Conservation (phyloP, 2,113 vertebrate genomes). For the Heterotis niloticus region DNA sequence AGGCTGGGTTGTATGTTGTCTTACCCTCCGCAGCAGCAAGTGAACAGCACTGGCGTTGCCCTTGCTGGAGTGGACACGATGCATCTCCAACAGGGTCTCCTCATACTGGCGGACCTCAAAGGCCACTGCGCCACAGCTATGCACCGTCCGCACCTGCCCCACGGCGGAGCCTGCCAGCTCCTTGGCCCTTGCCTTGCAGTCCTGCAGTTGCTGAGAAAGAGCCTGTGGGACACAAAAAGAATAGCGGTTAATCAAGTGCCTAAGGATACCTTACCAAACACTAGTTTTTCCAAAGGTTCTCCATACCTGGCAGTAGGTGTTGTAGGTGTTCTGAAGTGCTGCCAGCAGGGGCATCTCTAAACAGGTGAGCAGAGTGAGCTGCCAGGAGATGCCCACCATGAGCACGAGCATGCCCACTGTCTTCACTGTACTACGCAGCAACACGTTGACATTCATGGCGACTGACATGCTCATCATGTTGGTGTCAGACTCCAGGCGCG, state of each 20-base stretch:
- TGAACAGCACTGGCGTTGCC: constrained; percentile 49
- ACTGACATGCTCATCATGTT: constrained; percentile 72
- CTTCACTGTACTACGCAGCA: constrained; percentile 68
- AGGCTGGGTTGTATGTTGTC: not conserved
- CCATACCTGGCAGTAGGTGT: constrained; percentile 56
- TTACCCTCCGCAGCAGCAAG: constrained; percentile 61
- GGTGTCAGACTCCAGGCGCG: constrained; percentile 71
- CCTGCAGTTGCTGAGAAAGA: constrained; percentile 63
- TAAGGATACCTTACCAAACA: not conserved
- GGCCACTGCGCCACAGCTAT: constrained; percentile 68
- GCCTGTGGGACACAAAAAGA: constrained; percentile 44
- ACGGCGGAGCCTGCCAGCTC: constrained; percentile 67
- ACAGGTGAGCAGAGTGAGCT: constrained; percentile 72
- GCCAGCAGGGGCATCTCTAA: constrained; percentile 64
- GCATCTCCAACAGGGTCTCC: constrained; percentile 52
- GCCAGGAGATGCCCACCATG: constrained; percentile 73
- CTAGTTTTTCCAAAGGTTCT: not conserved
- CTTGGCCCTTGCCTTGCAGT: constrained; percentile 60
- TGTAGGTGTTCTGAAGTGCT: constrained; percentile 63
- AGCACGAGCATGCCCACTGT: constrained; percentile 64
- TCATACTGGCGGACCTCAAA: constrained; percentile 62
- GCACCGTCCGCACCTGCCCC: constrained; percentile 63
- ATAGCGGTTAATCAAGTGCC: not conserved
- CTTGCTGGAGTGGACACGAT: constrained; percentile 48
- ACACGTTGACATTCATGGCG: constrained; percentile 66